Evolutionary conservation across 2,113 vertebrate species (phyloP).

Genomic region (Galbula dea): DNA sequence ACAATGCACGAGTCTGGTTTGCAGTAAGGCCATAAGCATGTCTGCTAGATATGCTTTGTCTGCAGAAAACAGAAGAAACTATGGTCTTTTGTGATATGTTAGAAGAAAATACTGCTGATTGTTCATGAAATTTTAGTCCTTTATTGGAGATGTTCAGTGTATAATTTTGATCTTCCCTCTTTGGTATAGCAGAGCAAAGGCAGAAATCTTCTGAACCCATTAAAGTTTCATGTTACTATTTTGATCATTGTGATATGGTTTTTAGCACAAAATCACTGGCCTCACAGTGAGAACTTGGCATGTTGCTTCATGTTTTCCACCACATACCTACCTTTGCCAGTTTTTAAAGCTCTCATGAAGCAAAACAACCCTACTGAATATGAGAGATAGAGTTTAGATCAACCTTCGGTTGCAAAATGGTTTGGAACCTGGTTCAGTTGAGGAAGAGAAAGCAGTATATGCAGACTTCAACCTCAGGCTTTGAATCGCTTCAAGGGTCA

Average conservation of each 20-base stretch:
- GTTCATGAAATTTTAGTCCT: background rate
- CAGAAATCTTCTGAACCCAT: slow-evolving; percentile 24
- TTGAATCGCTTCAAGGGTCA: background rate
- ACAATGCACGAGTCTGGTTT: background rate
- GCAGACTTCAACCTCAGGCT: background rate
- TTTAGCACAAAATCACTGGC: slow-evolving; percentile 24
- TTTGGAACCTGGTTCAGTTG: background rate
- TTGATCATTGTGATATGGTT: background rate
- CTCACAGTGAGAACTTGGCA: background rate
- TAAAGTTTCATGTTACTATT: slow-evolving; percentile 58
- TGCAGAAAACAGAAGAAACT: background rate
- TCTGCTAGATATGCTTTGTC: background rate
- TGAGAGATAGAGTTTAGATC: background rate
- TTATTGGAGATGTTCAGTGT: background rate
- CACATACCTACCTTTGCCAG: slow-evolving; percentile 16
- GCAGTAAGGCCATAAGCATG: background rate
- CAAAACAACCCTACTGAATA: slow-evolving; percentile 27
- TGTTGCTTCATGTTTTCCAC: slow-evolving; percentile 64
- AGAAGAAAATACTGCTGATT: background rate
- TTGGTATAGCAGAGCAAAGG: slow-evolving; percentile 19
- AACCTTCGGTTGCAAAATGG: background rate
- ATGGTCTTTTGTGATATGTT: background rate
- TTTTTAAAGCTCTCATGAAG: slow-evolving; percentile 43
- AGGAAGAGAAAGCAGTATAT: background rate
- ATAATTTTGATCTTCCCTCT: slow-evolving; percentile 27